A percentile compares a stretch with the other conserved stretches of the same genome.
Conservation (phyloP, 2,797 vertebrate genomes). For the Allenopithecus nigroviridis region DNA sequence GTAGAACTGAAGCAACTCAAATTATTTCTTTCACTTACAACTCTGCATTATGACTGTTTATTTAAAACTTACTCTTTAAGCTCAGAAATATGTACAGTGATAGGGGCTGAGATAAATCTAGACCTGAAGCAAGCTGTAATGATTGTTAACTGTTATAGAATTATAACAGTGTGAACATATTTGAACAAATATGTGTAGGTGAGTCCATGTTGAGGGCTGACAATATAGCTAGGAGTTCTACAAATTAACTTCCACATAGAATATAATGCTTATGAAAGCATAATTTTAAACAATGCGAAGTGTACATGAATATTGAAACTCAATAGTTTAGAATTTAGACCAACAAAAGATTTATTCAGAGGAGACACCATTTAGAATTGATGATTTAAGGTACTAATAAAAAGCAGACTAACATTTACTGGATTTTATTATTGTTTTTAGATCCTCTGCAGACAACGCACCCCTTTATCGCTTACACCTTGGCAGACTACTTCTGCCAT, state of each 20-base stretch:
- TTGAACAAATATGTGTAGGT: neutral
- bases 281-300: conserved; percentile 15
- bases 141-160: neutral
- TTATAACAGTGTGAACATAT: neutral
- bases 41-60: neutral
- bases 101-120: neutral
- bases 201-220: neutral
- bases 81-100: neutral
- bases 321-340: neutral
- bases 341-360: conserved; percentile 1
- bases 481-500: neutral
- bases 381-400: neutral
- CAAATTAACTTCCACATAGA: neutral
- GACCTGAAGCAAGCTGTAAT: neutral
- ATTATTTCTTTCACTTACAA: neutral
- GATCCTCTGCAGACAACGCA: neutral
- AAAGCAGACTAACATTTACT: neutral
- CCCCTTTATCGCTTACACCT: neutral
- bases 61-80: neutral
- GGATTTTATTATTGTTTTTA: conserved; percentile 26
- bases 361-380: conserved; percentile 5
- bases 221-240: neutral
- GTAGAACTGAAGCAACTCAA: neutral
- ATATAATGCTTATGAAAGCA: neutral
- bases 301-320: neutral